Base-by-base conservation (phyloP, 2,888 invertebrate species). In the Lithophane semibrunnea region DNA sequence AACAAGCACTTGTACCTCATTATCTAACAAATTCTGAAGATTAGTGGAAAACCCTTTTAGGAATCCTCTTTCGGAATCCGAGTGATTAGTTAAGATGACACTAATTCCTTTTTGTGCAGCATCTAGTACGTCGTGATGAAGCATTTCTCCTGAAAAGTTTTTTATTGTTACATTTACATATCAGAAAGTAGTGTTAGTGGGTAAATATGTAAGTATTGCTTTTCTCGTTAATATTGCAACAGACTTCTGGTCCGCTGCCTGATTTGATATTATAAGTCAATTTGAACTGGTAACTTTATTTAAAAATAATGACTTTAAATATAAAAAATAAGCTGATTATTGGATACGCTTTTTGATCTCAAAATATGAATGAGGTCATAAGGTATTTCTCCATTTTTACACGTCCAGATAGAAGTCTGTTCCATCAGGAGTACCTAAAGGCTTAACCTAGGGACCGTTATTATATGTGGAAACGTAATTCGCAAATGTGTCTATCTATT, bases 61-160 rank as follows among this genome's bases (percentile, higher is more conserved):
- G 92, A 98, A 99, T 9, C 99, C 99, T 81, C 99, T 97, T 94
- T 99, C 99, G 0, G 99, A 99, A 95, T 99, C 99, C 60, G 98
- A 99, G 94, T 99, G 99, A 93, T 99, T 99, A 84, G 98, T 98
- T 29, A 99, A 96, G 89, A 99, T 98, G 0, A 99, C 99, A 76
- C 98, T 97, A 24, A 97, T 97, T 49, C 98, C 98, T 74, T 97
- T 97, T 89, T 99, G 98, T 44, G 98, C 97, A 0, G 98, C 99
- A 90, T 99, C 99, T 56, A 99, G 97, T 1, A 99, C 95, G 86
- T 99, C 99, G 91, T 99, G 99, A 94, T 99, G 99, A 1, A 98
- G 97, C 99, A 99, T 99, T 97, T 99, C 99, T 13, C 98, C 97
- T 97, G 84, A 72, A 93, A 91, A 79, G 13, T 24, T 29, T 42